Evolutionary conservation across 2,797 vertebrate species (phyloP).

Genomic region (Ptychobarbus kaznakovi): DNA sequence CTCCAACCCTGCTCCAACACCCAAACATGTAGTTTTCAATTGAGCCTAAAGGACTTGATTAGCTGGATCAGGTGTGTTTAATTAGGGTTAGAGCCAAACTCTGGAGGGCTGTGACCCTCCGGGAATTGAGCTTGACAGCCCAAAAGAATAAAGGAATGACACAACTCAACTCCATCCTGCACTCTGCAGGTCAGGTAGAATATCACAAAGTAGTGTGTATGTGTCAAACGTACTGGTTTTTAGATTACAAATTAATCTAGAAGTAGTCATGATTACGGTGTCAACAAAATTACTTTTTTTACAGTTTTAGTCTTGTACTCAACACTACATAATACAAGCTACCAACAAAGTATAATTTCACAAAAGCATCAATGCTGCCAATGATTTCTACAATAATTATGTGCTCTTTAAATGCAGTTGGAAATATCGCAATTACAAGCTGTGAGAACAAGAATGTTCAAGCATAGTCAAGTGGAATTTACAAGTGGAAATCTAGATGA

Average conservation of each 20-base stretch:
- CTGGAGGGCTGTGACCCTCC: too few species aligned
- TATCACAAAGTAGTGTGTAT: too few species aligned
- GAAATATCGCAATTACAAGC: background rate
- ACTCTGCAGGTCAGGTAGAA: too few species aligned
- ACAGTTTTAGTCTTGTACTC: background rate
- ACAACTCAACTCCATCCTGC: too few species aligned
- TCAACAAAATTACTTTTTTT: background rate
- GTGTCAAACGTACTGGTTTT: background rate
- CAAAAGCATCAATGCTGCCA: background rate
- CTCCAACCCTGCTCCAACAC: too few species aligned
- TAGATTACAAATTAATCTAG: background rate
- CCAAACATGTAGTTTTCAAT: too few species aligned
- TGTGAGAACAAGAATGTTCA: background rate
- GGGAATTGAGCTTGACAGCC: too few species aligned
- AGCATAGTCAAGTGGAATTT: background rate
- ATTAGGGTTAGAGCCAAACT: too few species aligned
- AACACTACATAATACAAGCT: background rate
- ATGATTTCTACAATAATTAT: background rate
- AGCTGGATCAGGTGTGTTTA: too few species aligned
- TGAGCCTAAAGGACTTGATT: too few species aligned
- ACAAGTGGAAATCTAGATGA: background rate
- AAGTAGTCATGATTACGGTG: background rate
- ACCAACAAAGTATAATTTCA: background rate
- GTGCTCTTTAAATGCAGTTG: background rate
- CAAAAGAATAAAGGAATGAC: too few species aligned